Base-by-base conservation (phyloP, 2,113 vertebrate genomes). In the Potamarius usumacintae region DNA sequence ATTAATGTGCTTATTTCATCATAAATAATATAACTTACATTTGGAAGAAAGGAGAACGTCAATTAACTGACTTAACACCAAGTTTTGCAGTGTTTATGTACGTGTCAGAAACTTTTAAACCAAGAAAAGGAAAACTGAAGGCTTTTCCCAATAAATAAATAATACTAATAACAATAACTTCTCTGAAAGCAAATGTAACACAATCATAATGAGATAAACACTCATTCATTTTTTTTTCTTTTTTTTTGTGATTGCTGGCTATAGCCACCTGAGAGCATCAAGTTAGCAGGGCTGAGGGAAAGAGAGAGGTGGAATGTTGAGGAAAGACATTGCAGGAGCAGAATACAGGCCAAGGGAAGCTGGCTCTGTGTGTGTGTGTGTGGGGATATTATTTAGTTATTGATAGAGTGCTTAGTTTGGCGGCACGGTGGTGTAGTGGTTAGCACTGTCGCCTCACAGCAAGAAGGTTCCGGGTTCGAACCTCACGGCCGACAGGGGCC, bases 211-310 rank as follows among this genome's bases (percentile, higher is more conserved):
- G 94, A 82, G 90, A 96, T 96, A 94, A 95, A 93, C 94, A 94
- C 92, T 95, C 93, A 92, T 42, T 42, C 4, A 4, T 42, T 42
- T 42, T 42, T 42, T 42, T 42, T 42, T 96, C 96, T 85, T 94
- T 80, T 95, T n/a, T 48, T 65, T 62, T 6, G 53, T 93, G 93
- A 95, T 94, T 94, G 94, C 96, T 96, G 96, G 95, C 94, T 94
- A 95, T 92, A 92, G 94, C 95, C 96, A 97, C 97, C 96, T 97
- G 97, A 98, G 97, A 94, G 95, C 95, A 92, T 93, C 95, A 55
- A 79, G 95, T 92, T 94, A 94, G 94, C 95, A 92, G 88, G 90
- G 90, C 92, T 90, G 78, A 88, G 60, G 67, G 89, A 88, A 93
- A 86, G 88, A 92, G 91, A 88, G 90, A 83, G 87, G 91, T 93